Evolutionary conservation across 2,113 vertebrate genomes (phyloP), one percentile per base, ranked within the genome.

Genomic region (Protobothrops mucrosquamatus): DNA sequence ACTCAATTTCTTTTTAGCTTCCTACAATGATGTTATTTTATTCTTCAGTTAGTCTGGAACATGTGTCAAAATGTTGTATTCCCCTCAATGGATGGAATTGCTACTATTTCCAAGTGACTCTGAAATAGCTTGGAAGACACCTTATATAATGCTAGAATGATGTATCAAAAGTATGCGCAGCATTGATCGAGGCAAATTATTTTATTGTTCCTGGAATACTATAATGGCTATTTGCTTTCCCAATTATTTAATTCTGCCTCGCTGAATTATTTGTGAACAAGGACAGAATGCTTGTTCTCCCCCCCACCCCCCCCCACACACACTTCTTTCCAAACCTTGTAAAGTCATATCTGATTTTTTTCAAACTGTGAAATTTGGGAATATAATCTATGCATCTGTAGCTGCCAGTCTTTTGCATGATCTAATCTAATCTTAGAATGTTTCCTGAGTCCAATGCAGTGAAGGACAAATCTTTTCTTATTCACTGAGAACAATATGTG

Each of bases 381-480:
- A 91, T 2, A 94, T 96, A 96, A 97, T 90, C 0, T 3, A 96
- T 97, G 94, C 96, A 95, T 26, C 85, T 93, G 87, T 96, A 97
- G 97, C 96, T 97, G 96, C 94, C 95, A 74, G 87, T 94, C 94
- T 94, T 0, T 94, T 93, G 92, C 94, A 94, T 93, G 92, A 95
- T 96, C 97, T 98, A 97, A 97, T 96, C 97, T 98, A 97, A 98
- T 97, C 97, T 98, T 97, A 98, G 97, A 97, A 97, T 90, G 96
- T 95, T 92, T 94, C 96, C 87, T 15, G 95, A 94, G 95, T 96
- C 96, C 96, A 95, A 93, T 1, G 0, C 23, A 92, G 87, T 0
- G 20, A 93, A 95, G 93, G 92, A 51, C 95, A 24, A 1, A 93
- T 61, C 93, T 92, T 64, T 91, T 87, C 89, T 52, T 6, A 18